Evolutionary conservation across 1,140 invertebrate species (phyloP), one percentile per base, ranked within the genome.

Genomic region (Drosophila mojavensis): DNA sequence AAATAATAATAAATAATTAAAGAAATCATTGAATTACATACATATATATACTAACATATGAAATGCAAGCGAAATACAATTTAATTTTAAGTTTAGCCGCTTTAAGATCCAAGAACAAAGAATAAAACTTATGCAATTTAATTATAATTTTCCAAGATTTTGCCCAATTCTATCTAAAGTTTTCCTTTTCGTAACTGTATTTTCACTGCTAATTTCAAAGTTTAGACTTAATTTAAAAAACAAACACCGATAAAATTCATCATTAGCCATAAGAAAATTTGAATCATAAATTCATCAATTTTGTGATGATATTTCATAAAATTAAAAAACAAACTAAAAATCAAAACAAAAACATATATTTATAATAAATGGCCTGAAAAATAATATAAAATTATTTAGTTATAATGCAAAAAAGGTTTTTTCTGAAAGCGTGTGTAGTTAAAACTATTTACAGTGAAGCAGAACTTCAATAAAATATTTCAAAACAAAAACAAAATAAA

Each of bases 281-380:
- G 69, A 76, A 89, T 71, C 74, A 74, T 73, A 33, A 74, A 30
- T 83, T 84, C 84, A 88, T 88, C 84, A 84, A 88, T 88, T 88
- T 88, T 88, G 80, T 88, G 84, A 88, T 88, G 84, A 89, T 63
- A 73, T 66, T 75, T 61, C 70, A 73, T 77, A 62, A 62, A 56
- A 24, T 1, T 1, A 24, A 20, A 55, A 45, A 47, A 47, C 53
- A 56, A 24, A 24, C 20, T 2, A 20, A 55, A 45, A 47, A 47
- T 24, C 1, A 24, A 24, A 24, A 2, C 2, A 24, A 24, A 17
- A 17, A 56, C 9, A 60, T 69, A 66, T 70, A 36, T 79, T 59
- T 61, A 79, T 59, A 64, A 79, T 83, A 65, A 66, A 77, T 63
- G 65, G 61, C 73, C 73, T 56, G 41, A 76, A 80, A 80, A 71